phyloP scores from a whole-genome alignment of 2,113 vertebrate genomes.

The Nansenia antarctica region DNA sequence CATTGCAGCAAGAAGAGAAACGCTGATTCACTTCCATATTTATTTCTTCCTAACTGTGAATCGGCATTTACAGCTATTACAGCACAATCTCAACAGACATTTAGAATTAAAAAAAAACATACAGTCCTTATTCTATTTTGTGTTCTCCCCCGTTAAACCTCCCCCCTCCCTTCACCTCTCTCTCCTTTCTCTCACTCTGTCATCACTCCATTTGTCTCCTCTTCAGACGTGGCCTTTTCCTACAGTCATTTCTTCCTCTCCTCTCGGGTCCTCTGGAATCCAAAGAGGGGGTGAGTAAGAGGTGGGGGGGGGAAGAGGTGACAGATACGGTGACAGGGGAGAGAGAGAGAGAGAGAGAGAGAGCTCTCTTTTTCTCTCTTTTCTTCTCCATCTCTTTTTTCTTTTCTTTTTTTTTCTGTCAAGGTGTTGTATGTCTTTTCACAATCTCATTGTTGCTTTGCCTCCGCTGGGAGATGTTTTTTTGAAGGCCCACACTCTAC shows the following conservation, averaged over 20 bases:
- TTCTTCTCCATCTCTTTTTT: background rate
- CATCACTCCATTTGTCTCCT: slow-evolving; percentile 11
- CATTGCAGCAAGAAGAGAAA: too few species aligned
- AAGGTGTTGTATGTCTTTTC: slow-evolving; percentile 1
- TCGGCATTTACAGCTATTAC: background rate
- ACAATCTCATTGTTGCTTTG: background rate
- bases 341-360: background rate
- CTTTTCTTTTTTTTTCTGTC: background rate
- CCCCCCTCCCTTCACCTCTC: background rate
- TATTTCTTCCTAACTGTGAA: too few species aligned
- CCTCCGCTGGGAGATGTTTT: background rate
- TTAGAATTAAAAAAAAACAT: background rate
- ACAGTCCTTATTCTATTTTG: background rate
- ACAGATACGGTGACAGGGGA: slow-evolving; percentile 31
- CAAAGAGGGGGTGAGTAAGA: background rate
- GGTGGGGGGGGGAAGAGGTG: background rate
- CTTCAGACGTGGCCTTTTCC: background rate
- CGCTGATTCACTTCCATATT: too few species aligned
- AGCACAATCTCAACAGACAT: background rate
- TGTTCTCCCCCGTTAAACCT: background rate
- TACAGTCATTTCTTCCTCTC: background rate
- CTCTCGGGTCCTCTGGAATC: slow-evolving; percentile 5
- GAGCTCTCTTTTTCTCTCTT: background rate
- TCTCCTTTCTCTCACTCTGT: background rate
- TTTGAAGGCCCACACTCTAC: background rate